These are phyloP conservation scores for Cantharis nigra DNA, from an alignment of 2,888 invertebrate species.

Conservation along the genomic window DNA sequence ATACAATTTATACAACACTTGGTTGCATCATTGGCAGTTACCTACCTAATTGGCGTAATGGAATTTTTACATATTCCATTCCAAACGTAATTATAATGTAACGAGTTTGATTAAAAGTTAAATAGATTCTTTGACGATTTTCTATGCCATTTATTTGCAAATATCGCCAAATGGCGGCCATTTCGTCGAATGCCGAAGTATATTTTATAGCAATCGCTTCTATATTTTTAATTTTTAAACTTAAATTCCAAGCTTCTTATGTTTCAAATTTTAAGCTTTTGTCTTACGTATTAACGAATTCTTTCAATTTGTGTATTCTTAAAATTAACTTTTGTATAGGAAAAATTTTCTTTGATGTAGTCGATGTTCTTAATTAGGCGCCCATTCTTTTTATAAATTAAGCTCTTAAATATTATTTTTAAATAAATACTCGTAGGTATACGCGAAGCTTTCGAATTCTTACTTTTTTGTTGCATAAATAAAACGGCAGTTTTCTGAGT, in stretches of 20 bases:
- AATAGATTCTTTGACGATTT: background rate
- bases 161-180: background rate
- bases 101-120: background rate
- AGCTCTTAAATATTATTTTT: background rate
- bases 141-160: background rate
- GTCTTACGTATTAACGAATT: background rate
- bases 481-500: background rate
- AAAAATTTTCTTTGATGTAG: background rate
- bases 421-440: background rate
- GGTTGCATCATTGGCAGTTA: slow-evolving; percentile 4
- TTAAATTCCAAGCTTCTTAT: background rate
- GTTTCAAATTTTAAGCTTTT: background rate
- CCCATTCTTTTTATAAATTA: background rate
- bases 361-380: background rate
- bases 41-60: background rate
- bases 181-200: background rate
- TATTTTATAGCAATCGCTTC: background rate
- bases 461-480: background rate
- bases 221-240: background rate
- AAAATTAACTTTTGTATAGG: background rate
- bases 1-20: slow-evolving; percentile 12
- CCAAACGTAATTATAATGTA: background rate
- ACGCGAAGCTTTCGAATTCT: background rate
- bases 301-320: background rate
- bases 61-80: background rate